A percentile compares a stretch with the other conserved stretches of the same genome.
These are phyloP conservation scores for Actenoides lindsayi DNA, from an alignment of 2,113 vertebrate genomes.

Conservation along the genomic window DNA sequence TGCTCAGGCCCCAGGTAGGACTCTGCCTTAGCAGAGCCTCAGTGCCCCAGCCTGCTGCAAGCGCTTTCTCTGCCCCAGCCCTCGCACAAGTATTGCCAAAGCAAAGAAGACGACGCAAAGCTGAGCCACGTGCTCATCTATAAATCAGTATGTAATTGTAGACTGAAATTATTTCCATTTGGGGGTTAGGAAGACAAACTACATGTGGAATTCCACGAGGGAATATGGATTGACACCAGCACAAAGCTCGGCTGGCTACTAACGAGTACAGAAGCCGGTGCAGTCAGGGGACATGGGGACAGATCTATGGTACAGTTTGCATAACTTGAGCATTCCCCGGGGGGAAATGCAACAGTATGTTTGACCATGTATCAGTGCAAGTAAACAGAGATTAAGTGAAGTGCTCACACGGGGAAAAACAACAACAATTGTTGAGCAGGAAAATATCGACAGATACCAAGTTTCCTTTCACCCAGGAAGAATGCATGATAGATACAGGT, in stretches of 20 bases:
- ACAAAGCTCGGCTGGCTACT: background rate
- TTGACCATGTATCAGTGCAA: background rate
- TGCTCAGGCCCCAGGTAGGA: background rate
- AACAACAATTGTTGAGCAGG: background rate
- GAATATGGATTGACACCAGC: background rate
- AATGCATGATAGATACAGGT: background rate
- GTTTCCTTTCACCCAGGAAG: constrained; percentile 20
- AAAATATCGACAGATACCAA: background rate
- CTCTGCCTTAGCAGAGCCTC: background rate
- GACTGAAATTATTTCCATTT: background rate
- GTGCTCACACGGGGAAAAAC: background rate
- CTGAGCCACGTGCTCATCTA: background rate
- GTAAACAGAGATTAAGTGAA: background rate
- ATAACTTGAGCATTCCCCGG: background rate
- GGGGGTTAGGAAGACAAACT: background rate
- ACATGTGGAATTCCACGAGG: background rate
- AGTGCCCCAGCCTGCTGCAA: background rate
- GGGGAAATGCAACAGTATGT: background rate
- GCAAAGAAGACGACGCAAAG: background rate
- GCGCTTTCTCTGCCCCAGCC: background rate
- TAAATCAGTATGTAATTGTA: background rate
- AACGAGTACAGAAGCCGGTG: fast-evolving
- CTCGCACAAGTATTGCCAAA: background rate
- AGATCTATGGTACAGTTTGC: background rate
- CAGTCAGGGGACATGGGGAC: fast-evolving